phyloP scores from a whole-genome alignment of 2,113 vertebrate species.

The Saccopteryx bilineata region DNA sequence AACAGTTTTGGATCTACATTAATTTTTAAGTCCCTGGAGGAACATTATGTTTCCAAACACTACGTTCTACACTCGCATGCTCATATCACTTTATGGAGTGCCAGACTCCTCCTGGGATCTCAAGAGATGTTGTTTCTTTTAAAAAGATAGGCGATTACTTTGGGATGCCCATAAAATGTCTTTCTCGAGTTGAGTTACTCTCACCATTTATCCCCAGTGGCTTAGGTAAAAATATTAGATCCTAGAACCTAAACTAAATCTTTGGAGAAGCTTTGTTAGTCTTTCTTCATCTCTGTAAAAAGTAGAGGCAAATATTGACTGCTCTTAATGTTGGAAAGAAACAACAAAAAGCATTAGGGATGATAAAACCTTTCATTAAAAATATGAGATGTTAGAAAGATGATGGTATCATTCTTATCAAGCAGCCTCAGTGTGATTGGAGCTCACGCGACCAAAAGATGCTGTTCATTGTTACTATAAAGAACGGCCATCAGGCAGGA shows the following conservation, averaged over 20 bases:
- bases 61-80: slow-evolving; percentile 76
- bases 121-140: slow-evolving; percentile 76
- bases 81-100: slow-evolving; percentile 67
- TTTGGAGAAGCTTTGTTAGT: slow-evolving; percentile 10
- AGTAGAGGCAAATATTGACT: not conserved
- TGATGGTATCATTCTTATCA: not conserved
- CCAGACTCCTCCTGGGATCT: slow-evolving; percentile 81
- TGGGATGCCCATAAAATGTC: slow-evolving; percentile 59
- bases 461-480: not conserved
- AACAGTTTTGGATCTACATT: slow-evolving; percentile 73
- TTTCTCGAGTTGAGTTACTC: slow-evolving; percentile 58
- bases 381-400: slow-evolving; percentile 17
- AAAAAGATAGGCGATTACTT: slow-evolving; percentile 65
- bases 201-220: slow-evolving; percentile 50
- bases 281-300: slow-evolving; percentile 41
- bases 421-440: not conserved
- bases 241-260: not conserved
- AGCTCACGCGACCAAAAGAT: not conserved
- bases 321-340: slow-evolving; percentile 47
- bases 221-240: slow-evolving; percentile 53
- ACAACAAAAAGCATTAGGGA: not conserved
- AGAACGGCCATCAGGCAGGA: not conserved
- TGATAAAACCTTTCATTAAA: not conserved
- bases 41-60: slow-evolving; percentile 80
- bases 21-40: slow-evolving; percentile 73